Evolutionary conservation across 2,797 vertebrate genomes (phyloP).

Genomic region (Peromyscus melanophrys): DNA sequence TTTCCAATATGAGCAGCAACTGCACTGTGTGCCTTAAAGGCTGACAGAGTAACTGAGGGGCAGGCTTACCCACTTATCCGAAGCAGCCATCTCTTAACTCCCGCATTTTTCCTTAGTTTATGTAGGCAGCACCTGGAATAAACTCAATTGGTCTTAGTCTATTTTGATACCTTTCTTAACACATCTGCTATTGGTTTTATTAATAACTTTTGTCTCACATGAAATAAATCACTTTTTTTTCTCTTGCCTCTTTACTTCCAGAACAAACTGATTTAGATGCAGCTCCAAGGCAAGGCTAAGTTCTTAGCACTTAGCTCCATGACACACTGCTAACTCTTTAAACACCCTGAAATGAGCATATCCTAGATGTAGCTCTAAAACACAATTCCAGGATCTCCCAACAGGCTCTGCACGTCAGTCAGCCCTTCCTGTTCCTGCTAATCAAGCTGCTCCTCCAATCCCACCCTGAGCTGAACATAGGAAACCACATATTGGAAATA

Average conservation of each 20-base stretch:
- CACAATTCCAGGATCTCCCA: not conserved
- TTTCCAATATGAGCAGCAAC: conserved; percentile 35
- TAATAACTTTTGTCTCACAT: conserved; percentile 10
- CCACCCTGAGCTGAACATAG: not conserved
- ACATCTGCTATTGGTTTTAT: conserved; percentile 4
- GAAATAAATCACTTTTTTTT: not conserved
- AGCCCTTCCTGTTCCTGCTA: not conserved
- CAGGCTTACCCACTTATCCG: not conserved
- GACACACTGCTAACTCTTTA: not conserved
- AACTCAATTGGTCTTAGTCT: not conserved
- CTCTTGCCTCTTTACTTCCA: not conserved
- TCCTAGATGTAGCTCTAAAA: not conserved
- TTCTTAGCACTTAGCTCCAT: not conserved
- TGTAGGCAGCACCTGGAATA: not conserved
- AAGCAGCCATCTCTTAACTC: not conserved
- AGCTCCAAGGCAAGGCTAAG: not conserved
- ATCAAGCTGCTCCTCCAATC: not conserved
- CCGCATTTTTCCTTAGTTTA: not conserved
- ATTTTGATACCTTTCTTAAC: conserved; percentile 12
- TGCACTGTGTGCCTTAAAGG: not conserved
- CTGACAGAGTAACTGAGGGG: not conserved
- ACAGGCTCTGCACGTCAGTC: not conserved
- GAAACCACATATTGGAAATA: not conserved
- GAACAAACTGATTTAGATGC: not conserved
- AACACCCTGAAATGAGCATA: not conserved